A percentile compares a stretch with the other conserved stretches of the same genome.
Evolutionary conservation across 2,797 vertebrate species (phyloP).

Genomic region (Scolopax rusticola): DNA sequence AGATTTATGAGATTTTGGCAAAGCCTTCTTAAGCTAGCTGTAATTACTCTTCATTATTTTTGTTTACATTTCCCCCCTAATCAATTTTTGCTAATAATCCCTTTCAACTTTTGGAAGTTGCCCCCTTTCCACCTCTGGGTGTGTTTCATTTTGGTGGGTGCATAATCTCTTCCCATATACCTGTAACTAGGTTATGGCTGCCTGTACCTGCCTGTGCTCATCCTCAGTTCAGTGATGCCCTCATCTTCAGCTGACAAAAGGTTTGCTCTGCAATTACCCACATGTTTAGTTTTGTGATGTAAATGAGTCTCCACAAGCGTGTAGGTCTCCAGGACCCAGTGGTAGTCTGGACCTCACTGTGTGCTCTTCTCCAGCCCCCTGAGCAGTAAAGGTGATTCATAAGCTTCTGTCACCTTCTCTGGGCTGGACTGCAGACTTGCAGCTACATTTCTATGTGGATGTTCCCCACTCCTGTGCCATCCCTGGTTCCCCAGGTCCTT

Average conservation of each 20-base stretch:
- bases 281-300: background rate
- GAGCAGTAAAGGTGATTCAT: background rate
- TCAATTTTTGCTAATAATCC: conserved; percentile 67
- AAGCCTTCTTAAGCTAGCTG: background rate
- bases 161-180: background rate
- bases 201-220: background rate
- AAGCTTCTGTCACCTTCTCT: background rate
- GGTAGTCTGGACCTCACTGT: accelerated
- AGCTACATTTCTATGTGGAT: accelerated
- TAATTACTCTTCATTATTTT: conserved; percentile 51
- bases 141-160: background rate
- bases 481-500: background rate
- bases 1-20: conserved; percentile 62
- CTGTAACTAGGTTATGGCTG: background rate
- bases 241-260: background rate
- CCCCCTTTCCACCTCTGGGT: background rate
- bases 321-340: background rate
- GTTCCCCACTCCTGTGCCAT: accelerated
- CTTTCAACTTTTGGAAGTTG: conserved; percentile 34
- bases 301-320: background rate
- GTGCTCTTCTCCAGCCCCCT: background rate
- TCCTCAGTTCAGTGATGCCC: accelerated
- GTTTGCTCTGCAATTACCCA: background rate
- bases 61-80: conserved; percentile 54
- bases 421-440: background rate